Conservation (phyloP, 2,888 invertebrate species). For the Prenolepis imparis region DNA sequence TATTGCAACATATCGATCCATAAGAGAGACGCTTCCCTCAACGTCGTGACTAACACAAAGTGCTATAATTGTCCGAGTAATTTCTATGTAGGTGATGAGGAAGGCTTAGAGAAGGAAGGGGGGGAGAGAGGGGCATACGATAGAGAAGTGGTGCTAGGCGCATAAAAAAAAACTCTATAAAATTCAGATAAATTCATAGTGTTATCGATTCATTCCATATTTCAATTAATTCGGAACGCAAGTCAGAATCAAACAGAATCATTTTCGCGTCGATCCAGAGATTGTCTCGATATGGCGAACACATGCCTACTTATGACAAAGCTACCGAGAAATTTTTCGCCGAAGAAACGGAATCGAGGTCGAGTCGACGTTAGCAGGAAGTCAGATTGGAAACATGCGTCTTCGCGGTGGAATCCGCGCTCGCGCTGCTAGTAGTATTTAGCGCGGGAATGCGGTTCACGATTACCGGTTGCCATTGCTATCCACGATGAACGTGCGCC, state of each 20-base stretch:
- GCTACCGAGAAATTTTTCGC: conserved; percentile 1
- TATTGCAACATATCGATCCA: conserved; percentile 74
- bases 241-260: background rate
- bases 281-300: background rate
- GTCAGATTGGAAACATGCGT: conserved; percentile 66
- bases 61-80: conserved; percentile 68
- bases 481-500: conserved; percentile 61
- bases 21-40: conserved; percentile 62
- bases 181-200: conserved; percentile 6
- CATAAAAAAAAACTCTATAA: background rate
- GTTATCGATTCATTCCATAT: background rate
- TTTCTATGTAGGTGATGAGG: conserved; percentile 32
- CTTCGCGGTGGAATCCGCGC: conserved; percentile 48
- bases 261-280: background rate
- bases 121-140: background rate
- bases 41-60: conserved; percentile 65
- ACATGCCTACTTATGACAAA: background rate
- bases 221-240: background rate
- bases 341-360: conserved; percentile 50
- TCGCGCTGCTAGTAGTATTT: conserved; percentile 68
- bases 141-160: background rate
- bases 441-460: conserved; percentile 78
- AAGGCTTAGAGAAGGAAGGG: background rate
- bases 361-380: conserved; percentile 68
- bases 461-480: conserved; percentile 73